phyloP scores from a whole-genome alignment of 2,888 invertebrate genomes.

The Stratiomys singularior region DNA sequence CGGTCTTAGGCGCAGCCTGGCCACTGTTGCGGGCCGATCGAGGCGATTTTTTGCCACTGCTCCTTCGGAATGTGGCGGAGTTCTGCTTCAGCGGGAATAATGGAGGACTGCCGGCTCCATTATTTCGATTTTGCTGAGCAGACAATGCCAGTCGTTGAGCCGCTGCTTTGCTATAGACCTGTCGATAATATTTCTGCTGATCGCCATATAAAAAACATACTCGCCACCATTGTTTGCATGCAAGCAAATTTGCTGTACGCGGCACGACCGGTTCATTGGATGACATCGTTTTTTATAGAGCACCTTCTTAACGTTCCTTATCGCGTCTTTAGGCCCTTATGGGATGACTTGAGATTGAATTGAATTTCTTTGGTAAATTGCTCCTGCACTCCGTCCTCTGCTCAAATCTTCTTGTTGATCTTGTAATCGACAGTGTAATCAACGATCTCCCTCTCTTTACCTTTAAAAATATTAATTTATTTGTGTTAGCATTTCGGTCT shows the following conservation, averaged over 20 bases:
- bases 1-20: constrained; percentile 20
- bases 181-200: constrained; percentile 86
- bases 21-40: constrained; percentile 55
- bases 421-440: constrained; percentile 36
- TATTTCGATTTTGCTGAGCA: constrained; percentile 47
- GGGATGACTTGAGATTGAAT: not conserved
- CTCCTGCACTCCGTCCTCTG: not conserved
- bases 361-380: constrained; percentile 32
- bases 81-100: constrained; percentile 54
- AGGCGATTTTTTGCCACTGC: constrained; percentile 60
- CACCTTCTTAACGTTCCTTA: not conserved
- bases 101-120: constrained; percentile 50
- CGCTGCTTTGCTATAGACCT: constrained; percentile 75
- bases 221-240: constrained; percentile 91
- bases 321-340: constrained; percentile 19
- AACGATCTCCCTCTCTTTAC: constrained; percentile 11
- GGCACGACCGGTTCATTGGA: constrained; percentile 63
- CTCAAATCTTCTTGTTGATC: constrained; percentile 23
- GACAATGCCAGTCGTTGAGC: constrained; percentile 67
- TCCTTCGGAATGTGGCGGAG: constrained; percentile 52
- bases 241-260: constrained; percentile 76
- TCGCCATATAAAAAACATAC: constrained; percentile 90
- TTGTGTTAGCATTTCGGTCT: constrained; percentile 11
- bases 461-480: constrained; percentile 42
- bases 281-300: constrained; percentile 60